Conservation (phyloP, 2,888 invertebrate species). For the Melipona bicolor region DNA sequence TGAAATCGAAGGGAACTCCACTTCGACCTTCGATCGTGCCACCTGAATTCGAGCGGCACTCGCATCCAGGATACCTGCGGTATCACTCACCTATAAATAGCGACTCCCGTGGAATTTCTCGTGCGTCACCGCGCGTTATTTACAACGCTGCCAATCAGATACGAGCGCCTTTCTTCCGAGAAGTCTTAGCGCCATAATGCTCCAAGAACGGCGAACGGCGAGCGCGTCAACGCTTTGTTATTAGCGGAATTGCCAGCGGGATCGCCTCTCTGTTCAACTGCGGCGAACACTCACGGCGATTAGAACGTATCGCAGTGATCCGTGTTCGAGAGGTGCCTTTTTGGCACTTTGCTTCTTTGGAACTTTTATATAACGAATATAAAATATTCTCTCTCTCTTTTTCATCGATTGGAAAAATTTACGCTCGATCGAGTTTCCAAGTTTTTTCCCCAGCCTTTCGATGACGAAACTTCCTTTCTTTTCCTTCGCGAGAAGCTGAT, state of each 20-base stretch:
- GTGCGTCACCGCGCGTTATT: conserved; percentile 71
- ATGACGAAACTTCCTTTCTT: neutral
- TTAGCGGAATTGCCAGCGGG: conserved; percentile 49
- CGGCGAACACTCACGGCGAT: neutral
- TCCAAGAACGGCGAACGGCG: conserved; percentile 21
- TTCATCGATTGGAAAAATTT: neutral
- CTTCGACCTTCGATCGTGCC: neutral
- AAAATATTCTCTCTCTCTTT: neutral
- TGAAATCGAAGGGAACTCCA: neutral
- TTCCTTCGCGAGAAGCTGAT: neutral
- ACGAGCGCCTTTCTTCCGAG: conserved; percentile 70
- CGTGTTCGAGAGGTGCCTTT: neutral
- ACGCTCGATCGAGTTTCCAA: neutral
- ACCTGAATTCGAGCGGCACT: conserved; percentile 14
- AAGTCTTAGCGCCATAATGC: conserved; percentile 53
- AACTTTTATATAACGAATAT: neutral
- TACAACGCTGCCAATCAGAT: conserved; percentile 67
- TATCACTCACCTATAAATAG: conserved; percentile 69
- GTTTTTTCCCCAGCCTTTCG: neutral
- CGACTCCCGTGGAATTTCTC: conserved; percentile 69
- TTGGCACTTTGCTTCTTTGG: neutral
- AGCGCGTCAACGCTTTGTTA: conserved; percentile 44
- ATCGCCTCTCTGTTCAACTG: conserved; percentile 24
- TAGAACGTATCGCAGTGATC: neutral
- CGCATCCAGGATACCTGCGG: conserved; percentile 57